Evolutionary conservation across 2,797 vertebrate genomes (phyloP), one percentile per base, ranked within the genome.

Genomic region (Gastrophryne carolinensis): DNA sequence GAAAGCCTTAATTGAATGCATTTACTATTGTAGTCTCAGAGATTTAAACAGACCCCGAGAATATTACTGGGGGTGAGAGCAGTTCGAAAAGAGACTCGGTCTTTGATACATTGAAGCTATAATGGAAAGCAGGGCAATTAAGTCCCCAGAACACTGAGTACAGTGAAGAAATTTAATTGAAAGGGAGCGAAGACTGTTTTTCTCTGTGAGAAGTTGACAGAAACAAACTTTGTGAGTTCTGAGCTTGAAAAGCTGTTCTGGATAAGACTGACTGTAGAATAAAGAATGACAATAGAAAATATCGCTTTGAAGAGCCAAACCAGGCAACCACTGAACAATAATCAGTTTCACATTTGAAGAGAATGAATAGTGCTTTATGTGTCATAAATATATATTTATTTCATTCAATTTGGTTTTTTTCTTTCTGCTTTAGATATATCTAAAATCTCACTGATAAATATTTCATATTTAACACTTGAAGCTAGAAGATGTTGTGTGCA

Each of bases 1-100:
- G 17, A 58, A 57, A 29, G 66, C 50, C 13, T 50, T 71, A 70
- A 57, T 77, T 35, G 58, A 77, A 71, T 47, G 19, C 35, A 57
- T 65, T 64, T 63, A 8, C 50, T 19, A 65, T 54, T 65, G 61
- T 54, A 64, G 27, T 52, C 27, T 52, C 29, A 8, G 65, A 68
- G 50, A 68, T 68, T 68, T 54, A 56, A 19, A 27, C 50, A 41
- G 34, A 56, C 37, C 32, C 5, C 3, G 27, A 7, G 29, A 19
- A 47, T 57, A 74, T 66, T 56, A 57, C 37, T 21, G 24, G 63
- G 5, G 17, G 17, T 35, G 52, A 66, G 29, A 44, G 26, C 19
- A 44, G 37, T 32, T 32, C 19, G 50, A 24, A 30, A 52, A 27
- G 23, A 52, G 23, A 52, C 21, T 73, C 44, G 15, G 47, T 5